Conservation (phyloP, 2,888 invertebrate species). For the Phortica magna region DNA sequence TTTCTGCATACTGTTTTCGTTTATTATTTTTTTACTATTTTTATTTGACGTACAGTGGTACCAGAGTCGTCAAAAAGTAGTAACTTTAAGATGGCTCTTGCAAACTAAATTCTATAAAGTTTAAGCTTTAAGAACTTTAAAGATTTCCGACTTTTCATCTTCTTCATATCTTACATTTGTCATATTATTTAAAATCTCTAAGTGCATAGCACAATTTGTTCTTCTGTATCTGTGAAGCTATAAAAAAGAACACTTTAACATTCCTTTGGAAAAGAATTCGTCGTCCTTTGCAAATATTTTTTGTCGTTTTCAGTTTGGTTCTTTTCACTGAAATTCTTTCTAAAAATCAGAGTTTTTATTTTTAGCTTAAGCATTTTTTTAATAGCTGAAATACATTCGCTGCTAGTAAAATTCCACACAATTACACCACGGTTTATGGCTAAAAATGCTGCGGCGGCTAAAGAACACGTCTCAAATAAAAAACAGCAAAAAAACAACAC, state of each 20-base stretch:
- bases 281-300: not conserved
- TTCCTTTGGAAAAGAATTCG: not conserved
- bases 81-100: too few relatives aligned
- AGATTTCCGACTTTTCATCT: too few relatives aligned
- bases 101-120: too few relatives aligned
- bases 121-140: too few relatives aligned
- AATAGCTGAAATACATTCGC: not conserved
- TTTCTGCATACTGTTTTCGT: not conserved
- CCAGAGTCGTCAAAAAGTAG: not conserved
- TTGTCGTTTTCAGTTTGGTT: not conserved
- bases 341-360: not conserved
- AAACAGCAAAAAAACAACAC: not conserved
- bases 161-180: too few relatives aligned
- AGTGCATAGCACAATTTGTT: not conserved
- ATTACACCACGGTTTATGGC: not conserved
- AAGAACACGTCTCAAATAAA: slow-evolving; percentile 13
- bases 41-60: not conserved
- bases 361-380: too few relatives aligned
- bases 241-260: too few relatives aligned
- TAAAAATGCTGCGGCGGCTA: not conserved
- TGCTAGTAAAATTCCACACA: not conserved
- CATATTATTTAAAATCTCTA: too few relatives aligned
- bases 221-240: too few relatives aligned
- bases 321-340: not conserved
- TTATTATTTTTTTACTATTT: not conserved